phyloP scores from a whole-genome alignment of 1,140 invertebrate genomes.

The Tetragonula clypearis region DNA sequence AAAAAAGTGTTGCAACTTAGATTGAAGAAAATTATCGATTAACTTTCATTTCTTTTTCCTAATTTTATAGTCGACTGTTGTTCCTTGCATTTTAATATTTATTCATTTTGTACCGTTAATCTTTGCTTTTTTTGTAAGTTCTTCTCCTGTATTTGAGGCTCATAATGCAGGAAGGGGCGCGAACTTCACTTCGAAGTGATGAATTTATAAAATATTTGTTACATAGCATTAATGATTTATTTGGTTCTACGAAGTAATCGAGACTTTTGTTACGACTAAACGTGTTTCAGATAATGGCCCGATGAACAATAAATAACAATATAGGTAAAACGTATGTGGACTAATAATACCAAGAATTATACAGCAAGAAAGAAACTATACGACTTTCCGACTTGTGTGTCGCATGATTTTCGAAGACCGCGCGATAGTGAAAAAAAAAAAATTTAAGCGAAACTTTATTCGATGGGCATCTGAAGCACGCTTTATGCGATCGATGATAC shows the following conservation, averaged over 20 bases:
- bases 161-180: conserved; percentile 46
- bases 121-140: conserved; percentile 20
- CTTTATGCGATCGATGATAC: conserved; percentile 1
- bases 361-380: background rate
- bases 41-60: conserved; percentile 17
- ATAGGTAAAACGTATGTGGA: conserved; percentile 14
- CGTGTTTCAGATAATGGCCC: conserved; percentile 32
- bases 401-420: background rate
- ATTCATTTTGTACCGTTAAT: conserved; percentile 29
- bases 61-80: conserved; percentile 43
- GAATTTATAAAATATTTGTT: conserved; percentile 29
- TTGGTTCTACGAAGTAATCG: conserved; percentile 6
- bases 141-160: conserved; percentile 13
- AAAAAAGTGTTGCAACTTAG: conserved; percentile 1
- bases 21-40: conserved; percentile 2
- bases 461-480: background rate
- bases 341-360: background rate
- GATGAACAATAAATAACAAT: conserved; percentile 28
- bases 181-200: conserved; percentile 54
- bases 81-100: conserved; percentile 48
- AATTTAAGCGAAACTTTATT: conserved; percentile 1
- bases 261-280: conserved; percentile 46
- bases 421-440: background rate
- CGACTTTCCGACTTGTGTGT: background rate
- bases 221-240: conserved; percentile 21